Base-by-base conservation (phyloP, 2,113 vertebrate species). In the Alethe diademata region DNA sequence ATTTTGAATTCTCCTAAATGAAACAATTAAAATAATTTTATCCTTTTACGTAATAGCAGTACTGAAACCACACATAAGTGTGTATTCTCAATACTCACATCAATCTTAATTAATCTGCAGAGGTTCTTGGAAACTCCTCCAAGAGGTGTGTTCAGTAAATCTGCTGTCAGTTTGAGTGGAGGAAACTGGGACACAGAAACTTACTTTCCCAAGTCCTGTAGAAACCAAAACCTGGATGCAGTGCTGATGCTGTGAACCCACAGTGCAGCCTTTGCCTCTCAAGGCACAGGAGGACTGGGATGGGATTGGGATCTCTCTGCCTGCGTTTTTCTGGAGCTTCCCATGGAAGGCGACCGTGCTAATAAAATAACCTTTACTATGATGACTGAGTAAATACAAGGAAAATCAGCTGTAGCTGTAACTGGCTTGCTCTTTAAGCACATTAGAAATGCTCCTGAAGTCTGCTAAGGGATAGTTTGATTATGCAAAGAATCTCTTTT, bases 71-170 rank as follows among this genome's bases (percentile, higher is more conserved):
- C 62, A 85, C 8, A 2, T 33, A 91, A 74, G 22, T 78, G 14
- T 45, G 40, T 72, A 25, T 90, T 91, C 93, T 78, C 65, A 65
- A 18, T 75, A 54, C 14, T 31, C 18, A 18, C 16, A 50, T 72
- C 85, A 65, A 45, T 91, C 89, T 87, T 84, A 74, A 91, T 94
- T 87, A 84, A 78, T 75, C 40, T 89, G 66, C 53, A 53, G 35
- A 81, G 36, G 7, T 86, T 83, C 60, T 86, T 73, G 70, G 33
- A 80, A 86, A 56, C 75, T 84, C n/a, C 57, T 93, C 9, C 6
- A 14, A 66, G 51, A 78, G 19, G 71, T 1, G 0, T 3, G 16
- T 47, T 74, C 51, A 45, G 60, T 72, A 81, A 91, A 75, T 87
- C 57, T 91, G 25, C 71, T 82, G 40, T 78, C 86, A 69, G 12